Percentiles rank a stretch among this genome's conserved stretches.
phyloP scores from a whole-genome alignment of 2,888 invertebrate genomes.

The Stenotaenia linearis region DNA sequence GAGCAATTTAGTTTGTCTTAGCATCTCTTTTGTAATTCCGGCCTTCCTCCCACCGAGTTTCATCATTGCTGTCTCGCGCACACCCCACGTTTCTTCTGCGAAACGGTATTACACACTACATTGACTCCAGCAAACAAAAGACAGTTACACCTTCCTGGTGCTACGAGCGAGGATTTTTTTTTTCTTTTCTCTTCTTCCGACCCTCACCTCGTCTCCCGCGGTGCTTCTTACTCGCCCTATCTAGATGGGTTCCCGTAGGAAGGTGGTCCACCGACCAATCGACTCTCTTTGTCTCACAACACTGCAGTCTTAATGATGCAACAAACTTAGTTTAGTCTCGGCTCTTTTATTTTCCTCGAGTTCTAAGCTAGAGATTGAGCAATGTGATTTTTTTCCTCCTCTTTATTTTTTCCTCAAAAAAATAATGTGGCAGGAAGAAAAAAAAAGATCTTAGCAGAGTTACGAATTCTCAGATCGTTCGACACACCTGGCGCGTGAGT shows the following conservation, averaged over 20 bases:
- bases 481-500: neutral
- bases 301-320: neutral
- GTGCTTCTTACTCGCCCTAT: neutral
- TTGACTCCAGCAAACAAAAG: slow-evolving; percentile 4
- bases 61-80: neutral
- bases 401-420: neutral
- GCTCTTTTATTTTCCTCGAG: neutral
- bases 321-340: neutral
- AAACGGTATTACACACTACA: slow-evolving; percentile 3
- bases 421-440: neutral
- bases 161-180: neutral
- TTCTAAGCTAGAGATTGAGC: neutral
- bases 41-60: neutral
- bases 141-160: neutral
- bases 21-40: neutral
- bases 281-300: slow-evolving; percentile 4
- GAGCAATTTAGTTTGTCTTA: neutral
- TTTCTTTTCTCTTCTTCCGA: neutral
- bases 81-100: neutral
- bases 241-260: neutral
- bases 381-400: neutral
- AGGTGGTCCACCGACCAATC: neutral
- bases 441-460: neutral
- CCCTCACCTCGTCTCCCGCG: neutral
- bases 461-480: slow-evolving; percentile 1